Percentiles rank a stretch among this genome's conserved stretches.
Evolutionary conservation across 1,140 invertebrate species (phyloP).

Genomic region (Temnothorax longispinosus): DNA sequence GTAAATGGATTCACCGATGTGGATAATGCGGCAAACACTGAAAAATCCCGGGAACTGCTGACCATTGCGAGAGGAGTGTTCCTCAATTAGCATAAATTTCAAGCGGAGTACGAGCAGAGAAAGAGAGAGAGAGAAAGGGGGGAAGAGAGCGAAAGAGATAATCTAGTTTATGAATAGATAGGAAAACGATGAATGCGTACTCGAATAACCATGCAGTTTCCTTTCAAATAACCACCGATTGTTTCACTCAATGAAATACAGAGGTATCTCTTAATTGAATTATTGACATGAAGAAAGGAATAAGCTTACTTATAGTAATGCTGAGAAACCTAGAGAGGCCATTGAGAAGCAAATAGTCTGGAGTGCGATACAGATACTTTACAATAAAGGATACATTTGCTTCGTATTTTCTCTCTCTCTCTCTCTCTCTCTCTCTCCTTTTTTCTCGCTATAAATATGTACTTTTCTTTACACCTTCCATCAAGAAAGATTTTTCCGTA

Average conservation of each 20-base stretch:
- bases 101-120: background rate
- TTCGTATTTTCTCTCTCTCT: background rate
- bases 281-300: background rate
- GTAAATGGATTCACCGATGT: conserved; percentile 38
- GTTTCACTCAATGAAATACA: conserved; percentile 1
- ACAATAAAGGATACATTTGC: conserved; percentile 26
- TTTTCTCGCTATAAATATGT: conserved; percentile 19
- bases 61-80: conserved; percentile 12
- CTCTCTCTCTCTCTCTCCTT: background rate
- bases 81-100: conserved; percentile 51
- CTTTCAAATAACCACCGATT: background rate
- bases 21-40: conserved; percentile 11
- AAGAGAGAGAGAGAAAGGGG: background rate
- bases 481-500: background rate
- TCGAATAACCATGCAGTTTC: background rate
- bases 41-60: conserved; percentile 39
- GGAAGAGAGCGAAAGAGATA: background rate
- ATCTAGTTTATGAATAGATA: conserved; percentile 27
- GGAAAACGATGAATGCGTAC: background rate
- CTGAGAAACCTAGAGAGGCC: background rate
- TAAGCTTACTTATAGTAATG: background rate
- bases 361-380: conserved; percentile 7
- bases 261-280: background rate
- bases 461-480: conserved; percentile 12
- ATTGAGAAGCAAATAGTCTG: background rate